A percentile compares a stretch with the other conserved stretches of the same genome.
phyloP scores from a whole-genome alignment of 2,797 vertebrate genomes.

The Parotocinclus haroldoi region DNA sequence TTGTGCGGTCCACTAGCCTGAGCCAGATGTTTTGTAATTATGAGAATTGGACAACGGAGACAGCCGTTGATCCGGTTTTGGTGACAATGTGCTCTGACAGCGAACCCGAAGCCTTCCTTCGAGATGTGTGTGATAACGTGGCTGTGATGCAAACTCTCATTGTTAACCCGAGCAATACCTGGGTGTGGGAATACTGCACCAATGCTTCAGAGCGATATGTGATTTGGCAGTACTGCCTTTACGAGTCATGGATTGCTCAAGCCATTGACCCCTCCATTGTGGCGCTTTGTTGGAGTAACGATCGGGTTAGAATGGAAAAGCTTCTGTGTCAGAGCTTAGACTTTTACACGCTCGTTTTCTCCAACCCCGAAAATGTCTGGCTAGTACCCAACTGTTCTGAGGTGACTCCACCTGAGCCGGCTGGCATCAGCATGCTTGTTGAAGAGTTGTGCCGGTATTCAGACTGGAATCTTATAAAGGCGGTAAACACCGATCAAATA shows the following conservation, averaged over 20 bases:
- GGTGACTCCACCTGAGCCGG: neutral
- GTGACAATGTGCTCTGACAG: constrained; percentile 72
- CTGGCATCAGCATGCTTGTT: neutral
- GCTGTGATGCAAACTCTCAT: constrained; percentile 60
- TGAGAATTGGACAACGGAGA: constrained; percentile 57
- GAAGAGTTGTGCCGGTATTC: constrained; percentile 64
- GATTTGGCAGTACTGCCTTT: constrained; percentile 63
- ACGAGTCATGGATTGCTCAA: constrained; percentile 61
- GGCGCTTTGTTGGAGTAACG: constrained; percentile 66
- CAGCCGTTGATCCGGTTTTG: constrained; percentile 52
- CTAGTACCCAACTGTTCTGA: constrained; percentile 66
- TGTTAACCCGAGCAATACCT: constrained; percentile 58
- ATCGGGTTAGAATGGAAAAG: constrained; percentile 52
- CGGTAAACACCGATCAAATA: constrained; percentile 52
- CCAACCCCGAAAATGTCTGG: constrained; percentile 56
- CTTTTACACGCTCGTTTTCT: constrained; percentile 65
- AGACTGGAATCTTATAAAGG: constrained; percentile 57
- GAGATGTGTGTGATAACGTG: constrained; percentile 61
- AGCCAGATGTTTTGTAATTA: constrained; percentile 69
- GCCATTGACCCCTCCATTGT: constrained; percentile 54
- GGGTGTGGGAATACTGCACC: constrained; percentile 69
- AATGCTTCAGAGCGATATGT: constrained; percentile 55
- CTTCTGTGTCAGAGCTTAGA: constrained; percentile 62
- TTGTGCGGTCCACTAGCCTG: constrained; percentile 61
- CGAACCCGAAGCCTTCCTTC: constrained; percentile 58